These are phyloP conservation scores for Pycnomerus fuliginosus DNA, from an alignment of 2,888 invertebrate genomes.

Conservation along the genomic window DNA sequence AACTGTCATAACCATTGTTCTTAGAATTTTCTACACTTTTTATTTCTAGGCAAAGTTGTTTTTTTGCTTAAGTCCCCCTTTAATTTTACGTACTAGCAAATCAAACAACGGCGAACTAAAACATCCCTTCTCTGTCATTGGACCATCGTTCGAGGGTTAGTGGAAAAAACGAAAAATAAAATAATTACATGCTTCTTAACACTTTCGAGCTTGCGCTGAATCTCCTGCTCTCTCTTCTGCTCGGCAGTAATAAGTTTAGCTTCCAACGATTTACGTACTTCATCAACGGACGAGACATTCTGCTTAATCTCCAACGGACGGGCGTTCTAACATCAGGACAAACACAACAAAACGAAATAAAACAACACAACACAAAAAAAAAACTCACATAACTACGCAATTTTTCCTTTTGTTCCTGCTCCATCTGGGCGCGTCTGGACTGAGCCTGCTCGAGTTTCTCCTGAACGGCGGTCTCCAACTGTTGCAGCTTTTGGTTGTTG, in stretches of 20 bases:
- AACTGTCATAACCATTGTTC: too few species aligned
- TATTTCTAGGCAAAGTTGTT: too few species aligned
- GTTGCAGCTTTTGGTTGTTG: slow-evolving; percentile 67
- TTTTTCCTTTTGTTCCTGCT: slow-evolving; percentile 76
- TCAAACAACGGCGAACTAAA: too few species aligned
- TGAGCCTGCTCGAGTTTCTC: slow-evolving; percentile 68
- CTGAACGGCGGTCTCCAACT: slow-evolving; percentile 69
- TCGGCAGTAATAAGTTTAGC: slow-evolving; percentile 79
- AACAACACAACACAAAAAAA: slow-evolving; percentile 16
- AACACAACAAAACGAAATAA: slow-evolving; percentile 26
- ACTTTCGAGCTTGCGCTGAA: slow-evolving; percentile 82
- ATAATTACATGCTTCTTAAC: slow-evolving; percentile 80
- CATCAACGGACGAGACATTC: slow-evolving; percentile 36
- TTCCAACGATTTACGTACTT: slow-evolving; percentile 49
- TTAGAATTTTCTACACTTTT: too few species aligned
- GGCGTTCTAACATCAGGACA: slow-evolving; percentile 58
- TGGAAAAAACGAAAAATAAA: slow-evolving; percentile 7
- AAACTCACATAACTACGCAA: slow-evolving; percentile 73
- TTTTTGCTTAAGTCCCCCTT: too few species aligned
- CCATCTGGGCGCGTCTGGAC: slow-evolving; percentile 70
- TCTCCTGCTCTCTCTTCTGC: slow-evolving; percentile 80
- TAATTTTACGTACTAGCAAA: too few species aligned
- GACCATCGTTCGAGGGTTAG: too few species aligned
- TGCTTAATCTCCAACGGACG: slow-evolving; percentile 64
- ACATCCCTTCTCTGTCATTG: too few species aligned